A percentile compares a stretch with the other conserved stretches of the same genome.
Conservation (phyloP, 2,113 vertebrate species). For the Myotis yumanensis region DNA sequence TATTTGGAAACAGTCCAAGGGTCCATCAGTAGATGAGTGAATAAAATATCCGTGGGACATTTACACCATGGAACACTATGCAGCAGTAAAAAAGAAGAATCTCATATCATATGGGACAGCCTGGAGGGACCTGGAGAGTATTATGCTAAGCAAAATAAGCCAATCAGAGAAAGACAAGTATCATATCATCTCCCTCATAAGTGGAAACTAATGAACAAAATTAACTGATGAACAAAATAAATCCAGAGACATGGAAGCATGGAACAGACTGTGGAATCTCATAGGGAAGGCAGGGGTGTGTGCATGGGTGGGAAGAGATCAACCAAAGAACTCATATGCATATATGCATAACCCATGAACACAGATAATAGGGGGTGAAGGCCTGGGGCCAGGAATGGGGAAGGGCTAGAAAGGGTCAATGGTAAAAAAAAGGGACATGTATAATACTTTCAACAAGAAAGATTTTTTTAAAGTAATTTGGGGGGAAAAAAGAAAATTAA, state of each 20-base stretch:
- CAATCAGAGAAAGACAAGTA: background rate
- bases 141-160: background rate
- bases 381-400: background rate
- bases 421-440: background rate
- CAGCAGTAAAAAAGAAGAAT: too few species aligned
- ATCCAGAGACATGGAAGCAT: background rate
- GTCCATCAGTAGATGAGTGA: too few species aligned
- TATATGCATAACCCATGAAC: background rate
- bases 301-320: background rate
- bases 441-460: background rate
- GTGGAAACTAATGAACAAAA: background rate
- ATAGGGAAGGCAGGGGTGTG: background rate
- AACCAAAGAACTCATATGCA: background rate
- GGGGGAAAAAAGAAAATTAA: too few species aligned
- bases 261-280: background rate
- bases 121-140: background rate
- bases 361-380: background rate
- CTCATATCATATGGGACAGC: background rate
- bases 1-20: too few species aligned
- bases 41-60: too few species aligned
- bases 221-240: background rate
- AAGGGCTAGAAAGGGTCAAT: background rate
- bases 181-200: background rate
- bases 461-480: too few species aligned
- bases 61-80: too few species aligned